Evolutionary conservation across 2,888 invertebrate species (phyloP), one percentile per base, ranked within the genome.

Genomic region (Biston betularia): DNA sequence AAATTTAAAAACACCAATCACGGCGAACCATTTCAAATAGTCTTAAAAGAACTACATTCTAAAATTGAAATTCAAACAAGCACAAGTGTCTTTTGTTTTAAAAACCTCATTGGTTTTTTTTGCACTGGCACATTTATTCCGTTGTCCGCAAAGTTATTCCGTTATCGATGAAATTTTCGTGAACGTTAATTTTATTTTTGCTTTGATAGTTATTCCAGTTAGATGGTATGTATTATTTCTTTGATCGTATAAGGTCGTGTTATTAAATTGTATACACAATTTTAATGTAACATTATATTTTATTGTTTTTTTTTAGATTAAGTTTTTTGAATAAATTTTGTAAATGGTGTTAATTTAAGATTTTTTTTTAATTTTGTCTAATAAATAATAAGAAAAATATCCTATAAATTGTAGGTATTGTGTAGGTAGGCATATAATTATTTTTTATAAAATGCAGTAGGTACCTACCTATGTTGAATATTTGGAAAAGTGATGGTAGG

Each of bases 1-100:
- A 90, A 92, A 89, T 90, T 84, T 81, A 83, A 87, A 88, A 90
- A 89, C 85, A 85, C 91, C 92, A 91, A 90, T 91, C 83, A 84
- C 82, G 72, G 69, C 68, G 76, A 76, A 79, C 81, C 82, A 82
- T 83, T 85, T 80, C 85, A 82, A 89, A 91, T 74, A 79, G 89
- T 74, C 89, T 79, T 89, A 90, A 82, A 70, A 81, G 81, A 73
- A 76, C 78, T 76, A 79, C 71, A 76, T 75, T 79, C 79, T 82
- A 81, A 83, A 83, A 84, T 87, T 86, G 84, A 92, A 90, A 86
- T 84, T 88, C 81, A 81, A 87, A 88, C 89, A 83, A 87, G 84
- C 72, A 88, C 89, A 82, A 87, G 84, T 72, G 79, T 65, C 83
- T 81, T 84, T 81, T 79, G 83, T 81, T 82, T 86, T 89, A 89